Conservation (phyloP, 2,797 vertebrate species). For the Pipistrellus pygmaeus region DNA sequence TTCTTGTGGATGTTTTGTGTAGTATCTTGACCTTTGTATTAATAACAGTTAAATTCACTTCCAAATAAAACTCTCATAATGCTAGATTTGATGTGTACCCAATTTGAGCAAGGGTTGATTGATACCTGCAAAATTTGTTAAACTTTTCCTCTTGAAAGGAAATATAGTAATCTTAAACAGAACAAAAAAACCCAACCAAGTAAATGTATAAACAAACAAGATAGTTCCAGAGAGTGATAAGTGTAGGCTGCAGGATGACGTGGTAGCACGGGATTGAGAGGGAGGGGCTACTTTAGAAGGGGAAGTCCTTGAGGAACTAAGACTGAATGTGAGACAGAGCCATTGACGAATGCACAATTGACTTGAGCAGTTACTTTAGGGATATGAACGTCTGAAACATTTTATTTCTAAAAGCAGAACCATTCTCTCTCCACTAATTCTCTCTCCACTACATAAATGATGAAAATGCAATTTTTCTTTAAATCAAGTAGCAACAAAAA, state of each 20-base stretch:
- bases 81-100: constrained; percentile 33
- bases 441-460: background rate
- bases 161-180: constrained; percentile 69
- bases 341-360: background rate
- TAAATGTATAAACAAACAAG: background rate
- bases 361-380: background rate
- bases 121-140: constrained; percentile 65
- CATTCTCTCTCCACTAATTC: background rate
- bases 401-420: background rate
- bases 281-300: background rate
- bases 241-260: background rate
- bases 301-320: background rate
- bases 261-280: background rate
- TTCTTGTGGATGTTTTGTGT: constrained; percentile 87
- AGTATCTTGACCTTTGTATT: constrained; percentile 87
- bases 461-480: constrained; percentile 39
- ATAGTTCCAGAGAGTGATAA: background rate
- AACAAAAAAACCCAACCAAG: background rate
- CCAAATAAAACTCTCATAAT: constrained; percentile 79
- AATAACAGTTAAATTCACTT: constrained; percentile 84
- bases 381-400: background rate
- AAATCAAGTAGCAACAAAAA: constrained; percentile 22
- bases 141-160: constrained; percentile 68
- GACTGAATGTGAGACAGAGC: background rate
- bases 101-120: constrained; percentile 61